Percentiles rank a stretch among this genome's conserved stretches.
Evolutionary conservation across 2,113 vertebrate species (phyloP).

Genomic region (Notarius quadriscutis): DNA sequence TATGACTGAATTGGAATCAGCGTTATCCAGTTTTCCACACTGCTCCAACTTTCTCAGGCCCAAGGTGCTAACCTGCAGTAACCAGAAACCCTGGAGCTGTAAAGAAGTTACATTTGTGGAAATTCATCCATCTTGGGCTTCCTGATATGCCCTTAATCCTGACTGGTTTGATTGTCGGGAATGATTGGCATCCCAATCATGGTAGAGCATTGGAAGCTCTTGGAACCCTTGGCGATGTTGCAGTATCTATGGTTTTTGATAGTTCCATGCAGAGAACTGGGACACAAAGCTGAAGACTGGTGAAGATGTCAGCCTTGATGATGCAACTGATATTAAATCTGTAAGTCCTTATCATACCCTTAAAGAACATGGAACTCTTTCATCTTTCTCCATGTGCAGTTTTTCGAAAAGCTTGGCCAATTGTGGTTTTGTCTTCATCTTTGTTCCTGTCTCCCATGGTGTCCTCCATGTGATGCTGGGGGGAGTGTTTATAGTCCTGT

Average conservation of each 20-base stretch:
- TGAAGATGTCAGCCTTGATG: neutral
- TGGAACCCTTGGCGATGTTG: too few relatives aligned
- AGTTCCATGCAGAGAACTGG: too few relatives aligned
- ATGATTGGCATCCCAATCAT: too few relatives aligned
- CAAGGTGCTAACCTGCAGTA: neutral
- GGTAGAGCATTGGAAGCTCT: too few relatives aligned
- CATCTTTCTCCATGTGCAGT: neutral
- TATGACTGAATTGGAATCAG: neutral
- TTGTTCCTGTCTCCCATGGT: neutral
- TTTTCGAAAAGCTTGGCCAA: conserved; percentile 58
- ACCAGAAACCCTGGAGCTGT: neutral
- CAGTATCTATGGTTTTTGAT: too few relatives aligned
- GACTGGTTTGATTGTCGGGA: neutral
- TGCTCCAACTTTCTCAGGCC: neutral
- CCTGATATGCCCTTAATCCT: neutral
- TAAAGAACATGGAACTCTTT: neutral
- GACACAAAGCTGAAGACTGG: neutral
- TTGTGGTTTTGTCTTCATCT: conserved; percentile 48
- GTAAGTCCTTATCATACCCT: neutral
- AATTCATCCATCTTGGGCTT: neutral
- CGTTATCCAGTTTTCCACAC: neutral
- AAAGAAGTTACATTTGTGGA: neutral
- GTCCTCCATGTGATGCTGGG: conserved; percentile 64
- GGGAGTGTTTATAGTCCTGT: conserved; percentile 73
- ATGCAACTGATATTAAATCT: neutral